Evolutionary conservation across 30 jellyfish, hydroid and myxozoan genomes (phyloP), one percentile per base, ranked within the genome.

Genomic region (Nemopilema nomurai): DNA sequence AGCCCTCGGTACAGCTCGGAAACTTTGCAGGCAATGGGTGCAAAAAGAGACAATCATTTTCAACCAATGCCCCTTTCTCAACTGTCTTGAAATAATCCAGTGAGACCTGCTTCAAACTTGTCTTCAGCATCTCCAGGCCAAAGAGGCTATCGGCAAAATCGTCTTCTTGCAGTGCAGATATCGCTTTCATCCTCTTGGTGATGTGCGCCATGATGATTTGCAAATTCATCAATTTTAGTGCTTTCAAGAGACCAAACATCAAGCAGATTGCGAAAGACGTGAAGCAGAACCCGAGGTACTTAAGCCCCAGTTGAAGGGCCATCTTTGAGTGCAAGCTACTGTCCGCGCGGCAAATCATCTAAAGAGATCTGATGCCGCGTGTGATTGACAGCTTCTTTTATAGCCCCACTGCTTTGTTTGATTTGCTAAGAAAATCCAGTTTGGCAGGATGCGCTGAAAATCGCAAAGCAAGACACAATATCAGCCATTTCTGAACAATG

Each of bases 61-160:
- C 64, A 24, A 84, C 25, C 31, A 8, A 1, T 24, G 76, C 20
- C 32, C 93, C 93, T 33, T 72, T 84, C 23, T 74, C 18, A 0
- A 66, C 1, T 24, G 93, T 50, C 69, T 29, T 84, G 81, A 73
- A 74, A 20, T 24, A 17, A 62, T 73, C 83, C 22, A 67, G 76
- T 87, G 87, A 84, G 22, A 27, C 20, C 52, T 67, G 84, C 41
- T 74, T 84, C 68, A 63, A 1, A 22, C 70, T 41, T 23, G 85
- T 62, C 41, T 84, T 84, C 80, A 67, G 78, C 93, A 84, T 84
- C 64, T 74, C 87, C 76, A 73, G 0, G 50, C 93, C 87, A 41
- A 73, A 67, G 26, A 84, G 24, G 83, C 93, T 84, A 28, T 74
- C 87, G 17, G 66, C 13, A 26, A 84, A 84, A 70, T 74, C 86